Conservation (phyloP, 30 jellyfish, hydroid and myxozoan genomes). For the Turritopsis rubra region DNA sequence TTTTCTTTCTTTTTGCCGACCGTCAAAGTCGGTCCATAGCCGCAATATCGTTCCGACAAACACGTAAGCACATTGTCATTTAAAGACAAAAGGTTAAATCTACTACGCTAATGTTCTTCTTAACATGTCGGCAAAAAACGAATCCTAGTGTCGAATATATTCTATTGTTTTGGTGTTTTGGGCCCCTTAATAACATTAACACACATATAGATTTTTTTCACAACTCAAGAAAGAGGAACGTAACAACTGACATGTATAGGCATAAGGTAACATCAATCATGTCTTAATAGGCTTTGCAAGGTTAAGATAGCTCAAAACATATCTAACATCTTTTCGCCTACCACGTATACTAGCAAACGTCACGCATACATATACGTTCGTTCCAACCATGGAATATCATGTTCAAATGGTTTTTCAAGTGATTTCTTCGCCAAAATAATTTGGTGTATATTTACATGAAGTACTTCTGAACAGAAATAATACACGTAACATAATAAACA, state of each 20-base stretch:
- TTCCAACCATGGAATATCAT: too few species aligned
- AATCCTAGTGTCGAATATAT: background rate
- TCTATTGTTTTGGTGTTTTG: background rate
- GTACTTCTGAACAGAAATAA: background rate
- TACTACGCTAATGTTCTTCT: background rate
- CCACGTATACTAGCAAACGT: background rate
- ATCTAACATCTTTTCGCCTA: background rate
- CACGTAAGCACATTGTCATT: background rate
- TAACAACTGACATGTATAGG: background rate
- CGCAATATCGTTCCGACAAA: background rate
- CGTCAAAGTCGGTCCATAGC: background rate
- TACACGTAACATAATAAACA: background rate
- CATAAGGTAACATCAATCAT: too few species aligned
- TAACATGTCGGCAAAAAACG: background rate
- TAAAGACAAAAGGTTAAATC: background rate
- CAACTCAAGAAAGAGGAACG: background rate
- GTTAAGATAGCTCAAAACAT: background rate
- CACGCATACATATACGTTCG: background rate
- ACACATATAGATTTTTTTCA: background rate
- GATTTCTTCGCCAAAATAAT: background rate
- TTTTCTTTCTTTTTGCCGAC: background rate
- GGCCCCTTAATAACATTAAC: background rate
- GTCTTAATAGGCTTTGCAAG: background rate
- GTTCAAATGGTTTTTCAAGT: too few species aligned
- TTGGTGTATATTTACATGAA: background rate